Evolutionary conservation across 2,113 vertebrate species (phyloP), one percentile per base, ranked within the genome.

Genomic region (Paramormyrops kingsleyae): DNA sequence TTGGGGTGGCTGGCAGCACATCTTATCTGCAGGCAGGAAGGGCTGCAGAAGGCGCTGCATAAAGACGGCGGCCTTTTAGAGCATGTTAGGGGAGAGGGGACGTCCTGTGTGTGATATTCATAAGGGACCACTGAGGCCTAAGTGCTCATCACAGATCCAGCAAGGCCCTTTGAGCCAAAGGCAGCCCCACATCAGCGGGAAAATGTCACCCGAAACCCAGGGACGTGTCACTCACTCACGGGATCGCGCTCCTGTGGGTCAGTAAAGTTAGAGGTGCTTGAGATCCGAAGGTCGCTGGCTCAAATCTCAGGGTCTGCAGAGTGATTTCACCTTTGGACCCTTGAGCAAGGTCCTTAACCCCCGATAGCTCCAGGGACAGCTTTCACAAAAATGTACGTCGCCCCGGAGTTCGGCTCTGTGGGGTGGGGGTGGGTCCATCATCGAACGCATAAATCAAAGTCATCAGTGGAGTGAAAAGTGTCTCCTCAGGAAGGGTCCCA

Each of bases 21-120:
- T 88, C 91, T 88, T 87, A 90, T 92, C 90, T 74, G 89, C 90
- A 88, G 15, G 90, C 80, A 89, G 89, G 86, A 88, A 90, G 74
- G 70, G 53, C 66, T 62, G 59, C 19, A 89, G 89, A 87, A 87
- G 89, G 74, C 56, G 44, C 49, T 46, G 56, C 27, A 90, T 91
- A 56, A 52, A 91, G 77, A 87, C 27, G 74, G 83, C 53, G 89
- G 59, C 52, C 39, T 90, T 83, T 87, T 89, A 87, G 84, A 24
- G 87, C 89, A 53, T 59, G 89, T 87, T 87, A 88, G 91, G 90
- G 91, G 92, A 92, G 89, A 35, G 90, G 62, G n/a, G 90, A 92
- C 92, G 93, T 92, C 91, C 92, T 91, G 90, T 90, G 89, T 89
- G 21, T 88, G 90, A 53, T 83, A 83, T 53, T 24, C 89, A 44